Conservation (phyloP, 2,888 invertebrate genomes). For the Agrotis puta region DNA sequence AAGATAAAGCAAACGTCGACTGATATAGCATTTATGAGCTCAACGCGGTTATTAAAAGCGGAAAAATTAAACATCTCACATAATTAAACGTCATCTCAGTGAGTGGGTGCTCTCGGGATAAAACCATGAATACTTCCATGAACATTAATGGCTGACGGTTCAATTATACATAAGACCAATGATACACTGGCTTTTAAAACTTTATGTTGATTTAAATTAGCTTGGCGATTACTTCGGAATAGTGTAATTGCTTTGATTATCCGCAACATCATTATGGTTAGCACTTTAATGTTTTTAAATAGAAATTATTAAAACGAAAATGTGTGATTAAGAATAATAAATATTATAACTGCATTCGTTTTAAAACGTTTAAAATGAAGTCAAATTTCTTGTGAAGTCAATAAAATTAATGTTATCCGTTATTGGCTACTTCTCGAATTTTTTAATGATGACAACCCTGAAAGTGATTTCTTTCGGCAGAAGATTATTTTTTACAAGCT, state of each 20-base stretch:
- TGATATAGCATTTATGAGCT: slow-evolving; percentile 26
- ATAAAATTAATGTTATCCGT: slow-evolving; percentile 16
- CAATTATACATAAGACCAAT: slow-evolving; percentile 68
- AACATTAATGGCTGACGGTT: slow-evolving; percentile 69
- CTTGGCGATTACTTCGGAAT: slow-evolving; percentile 48
- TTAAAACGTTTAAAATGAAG: slow-evolving; percentile 18
- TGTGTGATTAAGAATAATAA: slow-evolving; percentile 65
- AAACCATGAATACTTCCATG: slow-evolving; percentile 48
- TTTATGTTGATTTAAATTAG: slow-evolving; percentile 70
- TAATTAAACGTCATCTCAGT: slow-evolving; percentile 62
- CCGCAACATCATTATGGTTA: slow-evolving; percentile 45
- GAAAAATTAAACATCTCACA: slow-evolving; percentile 52
- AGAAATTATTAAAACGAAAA: slow-evolving; percentile 40
- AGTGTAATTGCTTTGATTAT: slow-evolving; percentile 62
- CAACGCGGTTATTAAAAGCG: slow-evolving; percentile 33
- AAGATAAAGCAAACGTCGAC: slow-evolving; percentile 25
- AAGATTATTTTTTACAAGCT: slow-evolving; percentile 41
- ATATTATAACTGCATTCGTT: slow-evolving; percentile 59
- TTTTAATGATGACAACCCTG: slow-evolving; percentile 30
- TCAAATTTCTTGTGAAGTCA: slow-evolving; percentile 14
- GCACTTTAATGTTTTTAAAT: slow-evolving; percentile 31
- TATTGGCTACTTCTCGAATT: slow-evolving; percentile 13
- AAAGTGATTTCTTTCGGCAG: slow-evolving; percentile 27
- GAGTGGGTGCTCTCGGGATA: slow-evolving; percentile 49
- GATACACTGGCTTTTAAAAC: slow-evolving; percentile 56